Percentiles rank a stretch among this genome's conserved stretches.
These are phyloP conservation scores for Hydractinia echinata DNA, from an alignment of 30 jellyfish, hydroid and myxozoan genomes.

Conservation along the genomic window DNA sequence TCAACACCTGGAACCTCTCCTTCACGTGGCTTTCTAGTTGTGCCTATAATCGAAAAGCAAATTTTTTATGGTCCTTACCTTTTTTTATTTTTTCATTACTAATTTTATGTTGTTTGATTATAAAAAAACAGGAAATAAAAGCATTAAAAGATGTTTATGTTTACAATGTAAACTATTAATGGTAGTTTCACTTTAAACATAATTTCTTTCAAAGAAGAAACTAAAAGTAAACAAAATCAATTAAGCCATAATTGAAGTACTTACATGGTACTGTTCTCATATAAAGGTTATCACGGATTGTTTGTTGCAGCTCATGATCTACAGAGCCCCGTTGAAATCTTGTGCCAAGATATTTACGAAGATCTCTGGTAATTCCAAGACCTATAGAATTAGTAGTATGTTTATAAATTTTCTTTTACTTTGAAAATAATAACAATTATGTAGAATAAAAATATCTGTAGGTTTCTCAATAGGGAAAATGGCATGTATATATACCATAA, in stretches of 20 bases:
- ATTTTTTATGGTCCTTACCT: not conserved
- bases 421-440: not conserved
- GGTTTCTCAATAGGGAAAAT: no score
- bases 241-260: constrained; percentile 4
- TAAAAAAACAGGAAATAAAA: no score
- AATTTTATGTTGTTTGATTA: no score
- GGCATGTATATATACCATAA: no score
- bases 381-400: constrained; percentile 41
- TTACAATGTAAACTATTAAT: no score
- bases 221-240: no score
- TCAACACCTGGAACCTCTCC: constrained; percentile 99
- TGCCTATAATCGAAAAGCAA: constrained; percentile 44
- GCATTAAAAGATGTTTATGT: no score
- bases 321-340: constrained; percentile 71
- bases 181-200: no score
- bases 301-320: constrained; percentile 92
- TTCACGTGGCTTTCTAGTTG: constrained; percentile 87
- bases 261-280: constrained; percentile 96
- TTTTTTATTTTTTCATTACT: no score
- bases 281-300: constrained; percentile 92
- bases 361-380: constrained; percentile 84
- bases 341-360: constrained; percentile 88
- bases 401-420: not conserved
- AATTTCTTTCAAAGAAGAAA: no score
- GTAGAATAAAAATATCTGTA: not conserved